These are phyloP conservation scores for Malurus alboscapulatus DNA, from an alignment of 2,113 vertebrate species.

Conservation along the genomic window DNA sequence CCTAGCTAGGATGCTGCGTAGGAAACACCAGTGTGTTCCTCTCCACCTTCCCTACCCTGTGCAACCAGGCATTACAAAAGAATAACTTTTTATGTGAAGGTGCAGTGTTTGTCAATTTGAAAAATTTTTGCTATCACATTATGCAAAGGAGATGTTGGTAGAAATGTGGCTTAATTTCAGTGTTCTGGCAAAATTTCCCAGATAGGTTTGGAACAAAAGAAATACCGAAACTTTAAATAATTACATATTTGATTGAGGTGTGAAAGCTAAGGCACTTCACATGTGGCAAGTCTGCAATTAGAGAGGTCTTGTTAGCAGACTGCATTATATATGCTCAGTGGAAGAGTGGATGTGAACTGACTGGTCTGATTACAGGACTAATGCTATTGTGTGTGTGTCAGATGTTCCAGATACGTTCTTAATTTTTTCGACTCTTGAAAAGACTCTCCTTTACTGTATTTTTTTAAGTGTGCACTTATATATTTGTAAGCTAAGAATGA, in stretches of 20 bases:
- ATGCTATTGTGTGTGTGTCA: not conserved
- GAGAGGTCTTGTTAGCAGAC: not conserved
- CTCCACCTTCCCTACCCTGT: not conserved
- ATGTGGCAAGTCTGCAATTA: not conserved
- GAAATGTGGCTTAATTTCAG: not conserved
- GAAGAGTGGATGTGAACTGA: not conserved
- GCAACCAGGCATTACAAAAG: not conserved
- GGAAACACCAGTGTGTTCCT: not conserved
- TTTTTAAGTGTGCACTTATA: not conserved
- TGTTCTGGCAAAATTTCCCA: not conserved
- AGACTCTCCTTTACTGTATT: not conserved
- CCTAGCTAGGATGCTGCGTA: rapidly evolving
- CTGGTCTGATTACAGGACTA: not conserved
- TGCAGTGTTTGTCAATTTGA: not conserved
- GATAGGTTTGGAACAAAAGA: not conserved
- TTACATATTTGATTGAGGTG: not conserved
- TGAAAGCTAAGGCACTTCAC: not conserved
- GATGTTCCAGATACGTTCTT: not conserved
- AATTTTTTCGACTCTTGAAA: not conserved
- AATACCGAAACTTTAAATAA: not conserved
- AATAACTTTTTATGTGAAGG: not conserved
- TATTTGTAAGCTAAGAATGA: not conserved
- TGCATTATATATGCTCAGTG: not conserved
- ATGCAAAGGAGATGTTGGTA: not conserved
- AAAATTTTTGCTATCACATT: not conserved